Conservation (phyloP, 2,113 vertebrate genomes). For the Collichthys lucidus region DNA sequence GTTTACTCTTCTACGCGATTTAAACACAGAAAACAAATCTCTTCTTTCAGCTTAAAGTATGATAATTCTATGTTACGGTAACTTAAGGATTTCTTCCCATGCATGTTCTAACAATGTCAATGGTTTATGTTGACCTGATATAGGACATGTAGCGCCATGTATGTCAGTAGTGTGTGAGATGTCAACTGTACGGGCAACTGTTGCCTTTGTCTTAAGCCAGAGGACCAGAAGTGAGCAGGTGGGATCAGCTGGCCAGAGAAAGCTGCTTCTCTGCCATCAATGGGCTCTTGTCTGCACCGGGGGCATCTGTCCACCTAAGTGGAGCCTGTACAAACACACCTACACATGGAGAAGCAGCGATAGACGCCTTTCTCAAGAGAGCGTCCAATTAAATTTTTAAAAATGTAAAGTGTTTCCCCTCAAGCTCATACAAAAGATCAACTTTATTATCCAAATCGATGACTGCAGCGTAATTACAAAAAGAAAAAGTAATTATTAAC, state of each 20-base stretch:
- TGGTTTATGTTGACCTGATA: conserved; percentile 21
- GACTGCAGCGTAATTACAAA: background rate
- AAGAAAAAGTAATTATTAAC: background rate
- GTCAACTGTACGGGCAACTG: conserved; percentile 68
- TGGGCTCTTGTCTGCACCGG: conserved; percentile 65
- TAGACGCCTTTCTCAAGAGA: conserved; percentile 16
- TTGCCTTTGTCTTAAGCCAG: conserved; percentile 54
- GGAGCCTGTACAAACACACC: conserved; percentile 56
- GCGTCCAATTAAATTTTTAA: background rate
- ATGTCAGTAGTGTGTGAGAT: conserved; percentile 17
- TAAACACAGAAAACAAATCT: background rate
- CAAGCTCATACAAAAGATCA: background rate
- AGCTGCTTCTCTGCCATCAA: conserved; percentile 67
- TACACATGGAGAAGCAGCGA: conserved; percentile 35
- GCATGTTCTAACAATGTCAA: background rate
- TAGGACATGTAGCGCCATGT: background rate
- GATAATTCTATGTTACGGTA: background rate
- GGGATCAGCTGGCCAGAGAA: conserved; percentile 70
- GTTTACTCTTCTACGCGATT: no score
- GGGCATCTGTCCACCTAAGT: conserved; percentile 71
- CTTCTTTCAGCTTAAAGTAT: background rate
- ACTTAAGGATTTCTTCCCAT: background rate
- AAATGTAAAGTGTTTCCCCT: background rate
- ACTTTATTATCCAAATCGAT: background rate
- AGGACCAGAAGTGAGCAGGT: conserved; percentile 74